phyloP scores from a whole-genome alignment of 2,888 invertebrate species.

The Synanthedon formicaeformis region DNA sequence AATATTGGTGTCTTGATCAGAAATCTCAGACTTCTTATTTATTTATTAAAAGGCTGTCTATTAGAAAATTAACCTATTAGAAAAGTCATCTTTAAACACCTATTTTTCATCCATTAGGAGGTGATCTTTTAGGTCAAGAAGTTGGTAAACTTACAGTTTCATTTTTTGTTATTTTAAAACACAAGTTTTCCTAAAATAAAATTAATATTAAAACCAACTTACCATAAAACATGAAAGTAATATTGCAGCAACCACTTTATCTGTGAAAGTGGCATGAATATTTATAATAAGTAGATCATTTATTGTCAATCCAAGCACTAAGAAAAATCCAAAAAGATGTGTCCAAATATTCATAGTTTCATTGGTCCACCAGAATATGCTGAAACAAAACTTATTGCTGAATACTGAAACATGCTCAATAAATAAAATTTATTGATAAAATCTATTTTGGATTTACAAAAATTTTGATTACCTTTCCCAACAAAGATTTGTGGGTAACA shows the following conservation, averaged over 20 bases:
- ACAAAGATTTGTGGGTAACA: slow-evolving; percentile 84
- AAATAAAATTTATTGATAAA: too few species aligned
- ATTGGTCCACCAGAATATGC: slow-evolving; percentile 96
- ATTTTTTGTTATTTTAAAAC: too few species aligned
- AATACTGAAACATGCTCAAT: not conserved
- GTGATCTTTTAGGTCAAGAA: too few species aligned
- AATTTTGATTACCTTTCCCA: slow-evolving; percentile 79
- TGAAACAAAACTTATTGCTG: slow-evolving; percentile 43
- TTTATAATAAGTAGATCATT: slow-evolving; percentile 86
- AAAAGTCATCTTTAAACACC: too few species aligned
- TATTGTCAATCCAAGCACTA: slow-evolving; percentile 85
- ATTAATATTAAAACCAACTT: slow-evolving; percentile 22
- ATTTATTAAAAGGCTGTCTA: too few species aligned
- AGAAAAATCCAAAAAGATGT: slow-evolving; percentile 87
- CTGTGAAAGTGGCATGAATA: slow-evolving; percentile 81
- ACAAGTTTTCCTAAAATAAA: too few species aligned
- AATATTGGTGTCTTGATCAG: too few species aligned
- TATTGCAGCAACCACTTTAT: slow-evolving; percentile 87
- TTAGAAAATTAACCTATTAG: too few species aligned
- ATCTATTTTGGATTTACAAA: not conserved
- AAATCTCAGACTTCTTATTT: too few species aligned
- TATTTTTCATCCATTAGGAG: too few species aligned
- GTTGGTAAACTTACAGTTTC: too few species aligned
- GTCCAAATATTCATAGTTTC: slow-evolving; percentile 99
- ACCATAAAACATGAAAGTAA: slow-evolving; percentile 91